These are phyloP conservation scores for Hesperophylax magnus DNA, from an alignment of 1,140 invertebrate genomes.

Conservation along the genomic window DNA sequence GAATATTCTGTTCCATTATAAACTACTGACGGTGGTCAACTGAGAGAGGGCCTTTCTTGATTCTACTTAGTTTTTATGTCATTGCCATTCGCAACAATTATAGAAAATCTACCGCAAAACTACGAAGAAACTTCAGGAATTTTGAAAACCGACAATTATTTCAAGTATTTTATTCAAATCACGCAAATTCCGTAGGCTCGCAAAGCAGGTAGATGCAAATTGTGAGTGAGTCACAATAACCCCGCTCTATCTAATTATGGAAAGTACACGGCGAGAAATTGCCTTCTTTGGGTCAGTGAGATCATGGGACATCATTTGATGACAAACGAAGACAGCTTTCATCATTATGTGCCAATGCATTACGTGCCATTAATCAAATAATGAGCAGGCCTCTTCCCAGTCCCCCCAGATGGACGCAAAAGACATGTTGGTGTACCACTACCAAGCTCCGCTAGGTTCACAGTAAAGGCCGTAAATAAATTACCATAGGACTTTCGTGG, in stretches of 20 bases:
- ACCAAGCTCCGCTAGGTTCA: neutral
- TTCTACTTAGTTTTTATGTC: no score
- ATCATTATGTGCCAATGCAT: neutral
- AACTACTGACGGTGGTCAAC: no score
- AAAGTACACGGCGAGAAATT: neutral
- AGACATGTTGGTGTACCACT: neutral
- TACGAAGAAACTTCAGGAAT: no score
- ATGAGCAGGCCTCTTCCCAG: neutral
- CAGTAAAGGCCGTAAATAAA: neutral
- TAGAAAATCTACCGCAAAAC: no score
- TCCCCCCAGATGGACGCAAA: constrained; percentile 8
- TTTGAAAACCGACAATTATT: no score
- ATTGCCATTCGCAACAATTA: no score
- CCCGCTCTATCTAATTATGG: neutral
- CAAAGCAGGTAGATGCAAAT: no score
- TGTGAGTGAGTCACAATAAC: no score
- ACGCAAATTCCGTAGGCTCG: no score
- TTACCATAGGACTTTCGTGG: neutral
- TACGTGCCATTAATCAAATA: constrained; percentile 26
- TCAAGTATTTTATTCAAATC: no score
- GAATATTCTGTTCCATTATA: no score
- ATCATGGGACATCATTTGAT: constrained; percentile 12
- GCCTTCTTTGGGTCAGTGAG: constrained; percentile 8
- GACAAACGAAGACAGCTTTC: constrained; percentile 1
- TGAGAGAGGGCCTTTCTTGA: no score